Base-by-base conservation (phyloP, 2,113 vertebrate species). In the Microcebus murinus region DNA sequence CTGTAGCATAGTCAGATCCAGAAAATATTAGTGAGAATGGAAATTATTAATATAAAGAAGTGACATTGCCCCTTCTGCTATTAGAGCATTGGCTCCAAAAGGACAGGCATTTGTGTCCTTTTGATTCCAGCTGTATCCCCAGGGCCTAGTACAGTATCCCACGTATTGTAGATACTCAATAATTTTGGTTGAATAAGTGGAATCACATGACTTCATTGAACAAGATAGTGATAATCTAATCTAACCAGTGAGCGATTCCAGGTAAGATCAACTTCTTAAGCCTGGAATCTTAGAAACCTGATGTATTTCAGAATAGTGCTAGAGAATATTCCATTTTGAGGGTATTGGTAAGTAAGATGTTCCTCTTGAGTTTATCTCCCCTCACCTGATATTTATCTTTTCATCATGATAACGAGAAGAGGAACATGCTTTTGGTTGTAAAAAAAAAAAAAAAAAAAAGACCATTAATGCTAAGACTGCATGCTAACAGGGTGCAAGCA, bases 391-490 rank as follows among this genome's bases (percentile, higher is more conserved):
- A 67, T 71, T 94, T 76, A 39, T 77, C 14, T 80, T 91, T 45
- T 45, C 81, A 67, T 85, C 29, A 27, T 48, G 25, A 84, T 15
- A 36, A 90, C 65, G 34, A 97, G 76, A 94, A 86, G 39, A 89
- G 4, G 12, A 73, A 20, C 9, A 11, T 65, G 34, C 67, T 59
- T 18, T 15, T 48, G 34, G 50, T 29, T 52, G 3, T 45, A 42
- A 91, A 76, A 59, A 42, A 42, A 42, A 42, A 42, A 42, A 42
- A 42, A 4, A 42, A 42, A 42, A 29, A 45, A 65, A 59, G 18
- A 73, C 17, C 12, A 15, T 57, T 23, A 55, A 57, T n/a, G 67
- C 15, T 39, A 13, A 84, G 36, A 55, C 3, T 10, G 8, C 34
- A 10, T 42, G 8, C 20, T 29, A 39, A 74, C 55, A 77, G 20